phyloP scores from a whole-genome alignment of 37 sponge, comb jelly and placozoan genomes.

The Cliona cf. orientalis region DNA sequence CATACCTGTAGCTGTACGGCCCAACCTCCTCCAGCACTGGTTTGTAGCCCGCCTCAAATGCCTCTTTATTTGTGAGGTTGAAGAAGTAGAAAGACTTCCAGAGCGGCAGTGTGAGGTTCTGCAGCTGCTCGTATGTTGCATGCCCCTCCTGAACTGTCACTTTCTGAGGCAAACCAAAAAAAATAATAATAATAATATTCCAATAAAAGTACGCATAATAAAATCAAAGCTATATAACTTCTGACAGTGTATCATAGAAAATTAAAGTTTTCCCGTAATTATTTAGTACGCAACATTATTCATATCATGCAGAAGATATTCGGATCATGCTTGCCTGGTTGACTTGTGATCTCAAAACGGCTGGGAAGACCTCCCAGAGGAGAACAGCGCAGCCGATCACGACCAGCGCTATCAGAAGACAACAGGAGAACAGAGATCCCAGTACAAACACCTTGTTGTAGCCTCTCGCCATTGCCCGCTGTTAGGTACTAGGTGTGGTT shows the following conservation, averaged over 20 bases:
- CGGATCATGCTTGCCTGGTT: too few species aligned
- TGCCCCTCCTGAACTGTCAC: slow-evolving; percentile 62
- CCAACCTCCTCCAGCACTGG: slow-evolving; percentile 68
- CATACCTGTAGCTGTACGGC: slow-evolving; percentile 85
- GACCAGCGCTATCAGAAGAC: neutral
- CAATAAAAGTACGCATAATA: neutral
- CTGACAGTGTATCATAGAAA: neutral
- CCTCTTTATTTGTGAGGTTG: slow-evolving; percentile 82
- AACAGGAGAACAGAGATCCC: slow-evolving; percentile 18
- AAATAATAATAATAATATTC: neutral
- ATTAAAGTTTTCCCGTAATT: neutral
- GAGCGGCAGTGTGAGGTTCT: slow-evolving; percentile 58
- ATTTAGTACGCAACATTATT: too few species aligned
- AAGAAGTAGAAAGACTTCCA: slow-evolving; percentile 88
- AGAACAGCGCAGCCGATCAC: neutral
- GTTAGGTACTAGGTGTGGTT: too few species aligned
- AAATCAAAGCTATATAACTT: neutral
- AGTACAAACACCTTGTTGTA: too few species aligned
- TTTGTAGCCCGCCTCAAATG: slow-evolving; percentile 27
- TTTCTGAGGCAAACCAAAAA: slow-evolving; percentile 35
- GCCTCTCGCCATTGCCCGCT: too few species aligned
- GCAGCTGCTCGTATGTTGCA: slow-evolving; percentile 74
- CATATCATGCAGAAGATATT: too few species aligned
- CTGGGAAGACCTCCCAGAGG: neutral
- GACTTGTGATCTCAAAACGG: neutral